phyloP scores from a whole-genome alignment of 37 sponge, comb jelly and placozoan species.

The Halichondria panicea region DNA sequence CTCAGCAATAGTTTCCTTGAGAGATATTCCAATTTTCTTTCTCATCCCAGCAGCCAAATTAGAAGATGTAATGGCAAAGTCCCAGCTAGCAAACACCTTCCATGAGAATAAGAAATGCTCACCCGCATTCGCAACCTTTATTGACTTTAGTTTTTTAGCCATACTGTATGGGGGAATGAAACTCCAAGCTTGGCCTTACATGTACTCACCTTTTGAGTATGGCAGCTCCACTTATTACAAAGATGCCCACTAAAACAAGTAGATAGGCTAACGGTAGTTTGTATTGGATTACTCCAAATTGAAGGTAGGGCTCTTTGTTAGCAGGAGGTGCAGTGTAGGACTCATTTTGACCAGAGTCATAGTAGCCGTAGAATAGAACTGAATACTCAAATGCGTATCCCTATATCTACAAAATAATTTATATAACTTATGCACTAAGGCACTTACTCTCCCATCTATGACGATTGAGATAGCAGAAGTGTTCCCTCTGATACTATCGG shows the following conservation, averaged over 20 bases:
- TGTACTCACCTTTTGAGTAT: slow-evolving; percentile 56
- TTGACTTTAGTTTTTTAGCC: slow-evolving; percentile 52
- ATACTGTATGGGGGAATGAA: slow-evolving; percentile 3
- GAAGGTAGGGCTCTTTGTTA: slow-evolving; percentile 56
- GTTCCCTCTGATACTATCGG: slow-evolving; percentile 25
- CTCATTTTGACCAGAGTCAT: slow-evolving; percentile 73
- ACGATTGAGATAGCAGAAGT: slow-evolving; percentile 63
- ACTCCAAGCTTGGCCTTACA: too few species aligned
- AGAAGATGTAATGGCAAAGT: slow-evolving; percentile 58
- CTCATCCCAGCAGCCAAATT: slow-evolving; percentile 36
- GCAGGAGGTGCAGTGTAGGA: slow-evolving; percentile 50
- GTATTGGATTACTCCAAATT: slow-evolving; percentile 43
- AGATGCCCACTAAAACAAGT: slow-evolving; percentile 27
- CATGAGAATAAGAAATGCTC: slow-evolving; percentile 61
- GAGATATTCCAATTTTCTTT: slow-evolving; percentile 21
- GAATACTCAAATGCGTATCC: slow-evolving; percentile 80
- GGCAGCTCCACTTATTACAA: slow-evolving; percentile 45
- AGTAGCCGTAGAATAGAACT: slow-evolving; percentile 81
- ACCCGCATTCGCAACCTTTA: slow-evolving; percentile 29
- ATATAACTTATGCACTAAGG: background rate
- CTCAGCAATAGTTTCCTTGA: slow-evolving; percentile 49
- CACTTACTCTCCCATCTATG: slow-evolving; percentile 65
- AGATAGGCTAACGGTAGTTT: slow-evolving; percentile 82
- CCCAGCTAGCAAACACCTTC: slow-evolving; percentile 76
- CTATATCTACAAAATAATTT: too few species aligned